phyloP scores from a whole-genome alignment of 2,113 vertebrate species.

The Salminus brasiliensis region DNA sequence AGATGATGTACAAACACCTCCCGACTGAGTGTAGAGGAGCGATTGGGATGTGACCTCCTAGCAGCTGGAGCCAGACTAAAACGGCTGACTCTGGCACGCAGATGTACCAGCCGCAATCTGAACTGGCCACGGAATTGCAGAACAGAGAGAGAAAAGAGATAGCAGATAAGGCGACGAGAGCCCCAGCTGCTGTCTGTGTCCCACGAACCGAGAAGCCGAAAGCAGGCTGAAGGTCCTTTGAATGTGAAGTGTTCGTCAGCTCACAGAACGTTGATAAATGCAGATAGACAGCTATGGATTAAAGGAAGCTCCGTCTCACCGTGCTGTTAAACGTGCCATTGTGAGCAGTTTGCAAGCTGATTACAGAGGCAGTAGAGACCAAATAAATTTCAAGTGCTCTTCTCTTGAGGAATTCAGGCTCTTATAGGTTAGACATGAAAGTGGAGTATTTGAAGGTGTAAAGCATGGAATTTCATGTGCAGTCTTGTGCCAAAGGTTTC shows the following conservation, averaged over 20 bases:
- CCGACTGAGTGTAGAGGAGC: neutral
- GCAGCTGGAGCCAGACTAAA: neutral
- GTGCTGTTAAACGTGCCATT: neutral
- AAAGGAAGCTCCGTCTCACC: neutral
- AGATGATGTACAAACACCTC: neutral
- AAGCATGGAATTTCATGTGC: neutral
- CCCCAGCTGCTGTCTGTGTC: neutral
- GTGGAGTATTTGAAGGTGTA: neutral
- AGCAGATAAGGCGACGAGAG: neutral
- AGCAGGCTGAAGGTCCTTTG: neutral
- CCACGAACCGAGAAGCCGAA: neutral
- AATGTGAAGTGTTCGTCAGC: neutral
- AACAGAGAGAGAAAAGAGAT: constrained; percentile 8
- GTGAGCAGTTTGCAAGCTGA: neutral
- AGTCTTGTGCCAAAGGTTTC: too few species aligned
- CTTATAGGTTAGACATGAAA: neutral
- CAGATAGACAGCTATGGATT: neutral
- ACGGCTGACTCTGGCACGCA: neutral
- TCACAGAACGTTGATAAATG: neutral
- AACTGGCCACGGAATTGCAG: constrained; percentile 14
- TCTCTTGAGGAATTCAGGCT: neutral
- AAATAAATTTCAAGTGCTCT: neutral
- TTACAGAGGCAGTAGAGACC: neutral
- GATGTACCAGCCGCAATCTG: constrained; percentile 16
- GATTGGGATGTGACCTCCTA: too few species aligned